Evolutionary conservation across 2,797 vertebrate genomes (phyloP).

Genomic region (Serranus cabrilla): DNA sequence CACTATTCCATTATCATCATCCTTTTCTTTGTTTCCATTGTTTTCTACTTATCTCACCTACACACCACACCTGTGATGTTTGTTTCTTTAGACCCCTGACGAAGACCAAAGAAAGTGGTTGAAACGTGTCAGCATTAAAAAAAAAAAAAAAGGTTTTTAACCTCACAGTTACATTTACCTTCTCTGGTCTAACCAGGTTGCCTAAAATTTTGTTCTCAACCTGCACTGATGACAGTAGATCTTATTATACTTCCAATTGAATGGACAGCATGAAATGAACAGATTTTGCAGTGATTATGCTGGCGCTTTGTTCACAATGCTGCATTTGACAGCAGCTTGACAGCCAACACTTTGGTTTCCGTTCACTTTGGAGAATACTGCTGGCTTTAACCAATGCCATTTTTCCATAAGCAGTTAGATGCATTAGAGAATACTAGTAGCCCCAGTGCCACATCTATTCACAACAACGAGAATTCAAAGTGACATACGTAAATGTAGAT

Average conservation of each 20-base stretch:
- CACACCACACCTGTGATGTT: too few relatives aligned
- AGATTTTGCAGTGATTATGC: conserved; percentile 16
- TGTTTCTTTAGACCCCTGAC: too few relatives aligned
- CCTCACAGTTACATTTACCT: too few relatives aligned
- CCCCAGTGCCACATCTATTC: conserved; percentile 2
- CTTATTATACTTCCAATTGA: background rate
- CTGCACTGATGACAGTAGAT: conserved; percentile 1
- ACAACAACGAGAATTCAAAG: background rate
- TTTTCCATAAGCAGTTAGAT: conserved; percentile 10
- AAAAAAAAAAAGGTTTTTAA: too few relatives aligned
- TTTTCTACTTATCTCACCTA: too few relatives aligned
- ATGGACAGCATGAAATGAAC: background rate
- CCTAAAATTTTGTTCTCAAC: background rate
- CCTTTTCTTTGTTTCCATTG: too few relatives aligned
- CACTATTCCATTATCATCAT: too few relatives aligned
- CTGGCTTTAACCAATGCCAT: background rate
- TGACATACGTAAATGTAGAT: conserved; percentile 9
- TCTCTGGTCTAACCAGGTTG: background rate
- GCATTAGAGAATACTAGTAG: background rate
- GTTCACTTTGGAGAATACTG: conserved; percentile 4
- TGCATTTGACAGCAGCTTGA: conserved; percentile 17
- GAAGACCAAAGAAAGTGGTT: too few relatives aligned
- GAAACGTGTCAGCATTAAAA: too few relatives aligned
- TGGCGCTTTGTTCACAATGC: conserved; percentile 10
- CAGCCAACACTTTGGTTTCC: conserved; percentile 25